Evolutionary conservation across 2,888 invertebrate species (phyloP).

Genomic region (Tachina grossa): DNA sequence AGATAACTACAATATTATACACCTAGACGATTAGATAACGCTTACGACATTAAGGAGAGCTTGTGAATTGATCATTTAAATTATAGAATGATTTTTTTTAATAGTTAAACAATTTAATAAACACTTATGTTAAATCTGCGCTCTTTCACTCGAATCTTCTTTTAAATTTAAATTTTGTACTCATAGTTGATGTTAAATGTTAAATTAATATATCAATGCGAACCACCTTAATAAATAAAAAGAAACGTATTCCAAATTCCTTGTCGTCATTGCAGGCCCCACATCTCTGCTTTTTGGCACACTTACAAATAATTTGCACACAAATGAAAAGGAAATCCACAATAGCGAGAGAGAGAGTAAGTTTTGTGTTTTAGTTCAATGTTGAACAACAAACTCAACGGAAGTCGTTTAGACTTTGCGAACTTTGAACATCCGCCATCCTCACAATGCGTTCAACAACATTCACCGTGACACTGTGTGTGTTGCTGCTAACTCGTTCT

Average conservation of each 20-base stretch:
- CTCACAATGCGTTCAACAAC: conserved; percentile 56
- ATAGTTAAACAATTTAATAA: too few relatives aligned
- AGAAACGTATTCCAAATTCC: not conserved
- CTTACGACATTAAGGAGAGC: too few relatives aligned
- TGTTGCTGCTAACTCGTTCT: conserved; percentile 56
- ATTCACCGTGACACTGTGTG: conserved; percentile 60
- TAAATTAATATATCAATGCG: not conserved
- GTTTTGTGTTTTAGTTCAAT: conserved; percentile 64
- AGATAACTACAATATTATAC: too few relatives aligned
- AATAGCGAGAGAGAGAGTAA: conserved; percentile 29
- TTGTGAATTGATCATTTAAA: too few relatives aligned
- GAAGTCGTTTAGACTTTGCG: conserved; percentile 66
- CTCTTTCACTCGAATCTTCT: too few relatives aligned
- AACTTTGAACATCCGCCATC: conserved; percentile 67
- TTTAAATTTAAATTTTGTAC: too few relatives aligned
- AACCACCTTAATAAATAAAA: not conserved
- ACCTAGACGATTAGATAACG: too few relatives aligned
- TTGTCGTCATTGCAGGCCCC: not conserved
- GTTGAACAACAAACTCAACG: conserved; percentile 61
- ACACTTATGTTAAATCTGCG: too few relatives aligned
- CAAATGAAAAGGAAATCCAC: conserved; percentile 61
- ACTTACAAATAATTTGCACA: conserved; percentile 59
- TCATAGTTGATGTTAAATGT: too few relatives aligned
- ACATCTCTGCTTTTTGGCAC: conserved; percentile 41
- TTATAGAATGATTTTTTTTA: too few relatives aligned